Evolutionary conservation across 1,140 invertebrate genomes (phyloP), one percentile per base, ranked within the genome.

Genomic region (Samia ricini): DNA sequence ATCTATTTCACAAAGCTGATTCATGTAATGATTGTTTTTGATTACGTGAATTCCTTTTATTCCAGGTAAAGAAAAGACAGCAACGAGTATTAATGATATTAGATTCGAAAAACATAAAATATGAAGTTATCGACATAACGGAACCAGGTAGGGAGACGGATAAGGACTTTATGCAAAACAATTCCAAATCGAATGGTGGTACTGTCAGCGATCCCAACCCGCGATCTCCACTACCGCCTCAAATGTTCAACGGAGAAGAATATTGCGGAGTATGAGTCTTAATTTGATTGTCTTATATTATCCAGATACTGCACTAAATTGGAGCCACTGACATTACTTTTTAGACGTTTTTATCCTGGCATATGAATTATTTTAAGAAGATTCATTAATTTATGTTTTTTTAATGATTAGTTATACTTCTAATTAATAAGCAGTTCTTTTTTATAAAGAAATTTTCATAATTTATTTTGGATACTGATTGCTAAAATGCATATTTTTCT

Each of bases 51-150:
- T 60, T 62, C 50, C 62, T 56, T 62, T 68, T 64, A 66, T 92
- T 92, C 36, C 83, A 99, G 98, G 96, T 99, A 26, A 98, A 98
- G 89, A 98, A 98, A 85, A 92, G 96, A 72, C 98, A 99, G 85
- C 96, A 98, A 83, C 93, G 96, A 64, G 96, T 98, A 20, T 88
- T 96, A 61, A 97, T 98, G 94, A 97, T 98, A 79, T 90, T 99
- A 70, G 96, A 98, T 77, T 97, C 96, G 74, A 96, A 97, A 92
- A 95, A 94, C 85, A 95, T 99, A 72, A 92, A 95, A 64, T 98
- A 97, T 90, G 94, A 97, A 86, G 91, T 94, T 19, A 95, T 99
- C 72, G 98, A 99, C 87, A 98, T 99, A 76, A 96, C 97, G 33
- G 97, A 98, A 85, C 97, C 97, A 19, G 95, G 95, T 33, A 95